Evolutionary conservation across 2,888 invertebrate genomes (phyloP), one percentile per base, ranked within the genome.

Genomic region (Spilarctia lutea): DNA sequence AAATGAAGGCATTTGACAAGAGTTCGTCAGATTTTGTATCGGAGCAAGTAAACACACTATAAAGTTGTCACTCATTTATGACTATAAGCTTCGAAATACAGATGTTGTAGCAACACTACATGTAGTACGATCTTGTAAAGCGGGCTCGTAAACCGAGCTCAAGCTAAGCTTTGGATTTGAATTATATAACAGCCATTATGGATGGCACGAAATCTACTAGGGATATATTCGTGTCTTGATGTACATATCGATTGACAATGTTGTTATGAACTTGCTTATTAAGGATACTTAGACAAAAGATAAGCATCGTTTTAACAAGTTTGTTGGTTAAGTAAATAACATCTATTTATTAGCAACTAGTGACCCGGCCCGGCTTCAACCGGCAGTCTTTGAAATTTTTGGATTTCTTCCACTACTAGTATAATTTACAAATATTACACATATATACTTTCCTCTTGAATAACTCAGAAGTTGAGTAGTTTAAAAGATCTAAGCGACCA

Each of bases 141-240:
- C 60, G 13, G 24, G 27, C 60, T 63, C 27, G 60, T 63, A 63
- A 63, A 63, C 60, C 30, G 30, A 30, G 63, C 30, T 63, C 63
- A 63, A 63, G 27, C 30, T 18, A 63, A 30, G 63, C 63, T 63
- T 63, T 63, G 18, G 30, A 63, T 63, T 63, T 63, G 63, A 63
- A 63, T 63, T 63, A 63, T 63, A 30, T 63, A 63, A 63, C 30
- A 63, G 63, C 63, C 18, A 63, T 30, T 63, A 63, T 63, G 63
- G 30, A 30, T 18, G 30, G 8, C 16, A 18, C 18, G 16, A 63
- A 18, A 18, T 8, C 63, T 63, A 63, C 4, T 30, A 30, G 27
- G 18, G 27, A 63, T 63, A 18, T 63, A 8, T 63, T 63, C 63
- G 63, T 30, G 18, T 63, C 27, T 30, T 18, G 30, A 18, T 30